Percentiles rank a stretch among this genome's conserved stretches.
phyloP scores from a whole-genome alignment of 2,888 invertebrate genomes.

The Drosophila koepferae region DNA sequence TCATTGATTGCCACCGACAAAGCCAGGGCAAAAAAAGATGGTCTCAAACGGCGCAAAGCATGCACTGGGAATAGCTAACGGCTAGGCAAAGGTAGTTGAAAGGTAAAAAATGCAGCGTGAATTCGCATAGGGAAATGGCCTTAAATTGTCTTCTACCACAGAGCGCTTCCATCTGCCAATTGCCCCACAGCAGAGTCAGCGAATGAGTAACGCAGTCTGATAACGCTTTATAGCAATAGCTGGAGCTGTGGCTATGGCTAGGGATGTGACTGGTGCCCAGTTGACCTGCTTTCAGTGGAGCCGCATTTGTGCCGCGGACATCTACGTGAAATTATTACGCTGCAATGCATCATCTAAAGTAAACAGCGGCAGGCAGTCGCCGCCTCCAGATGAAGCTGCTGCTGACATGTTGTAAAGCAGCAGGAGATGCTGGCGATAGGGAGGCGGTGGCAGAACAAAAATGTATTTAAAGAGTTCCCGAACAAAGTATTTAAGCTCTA shows the following conservation, averaged over 20 bases:
- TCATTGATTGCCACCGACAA: constrained; percentile 75
- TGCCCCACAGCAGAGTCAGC: constrained; percentile 33
- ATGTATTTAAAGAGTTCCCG: constrained; percentile 52
- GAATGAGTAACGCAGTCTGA: constrained; percentile 62
- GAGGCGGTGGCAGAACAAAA: constrained; percentile 7
- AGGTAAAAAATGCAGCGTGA: not conserved
- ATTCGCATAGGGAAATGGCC: constrained; percentile 46
- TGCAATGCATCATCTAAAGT: constrained; percentile 75
- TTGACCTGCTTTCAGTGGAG: constrained; percentile 34
- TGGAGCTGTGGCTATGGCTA: not conserved
- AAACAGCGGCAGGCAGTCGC: constrained; percentile 47
- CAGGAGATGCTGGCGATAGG: constrained; percentile 23
- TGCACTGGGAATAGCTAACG: constrained; percentile 10
- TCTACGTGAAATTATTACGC: constrained; percentile 76
- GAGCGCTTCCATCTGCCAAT: constrained; percentile 11
- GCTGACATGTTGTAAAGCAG: constrained; percentile 57
- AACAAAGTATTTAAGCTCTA: constrained; percentile 66
- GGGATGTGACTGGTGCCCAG: not conserved
- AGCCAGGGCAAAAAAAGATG: constrained; percentile 30
- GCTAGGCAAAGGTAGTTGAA: not conserved
- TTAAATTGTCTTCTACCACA: constrained; percentile 48
- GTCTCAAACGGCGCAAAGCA: constrained; percentile 21
- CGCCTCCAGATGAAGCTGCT: constrained; percentile 44
- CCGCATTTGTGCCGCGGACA: constrained; percentile 61
- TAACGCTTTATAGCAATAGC: constrained; percentile 20